Conservation (phyloP, 2,888 invertebrate genomes). For the Limnephilus lunatus region DNA sequence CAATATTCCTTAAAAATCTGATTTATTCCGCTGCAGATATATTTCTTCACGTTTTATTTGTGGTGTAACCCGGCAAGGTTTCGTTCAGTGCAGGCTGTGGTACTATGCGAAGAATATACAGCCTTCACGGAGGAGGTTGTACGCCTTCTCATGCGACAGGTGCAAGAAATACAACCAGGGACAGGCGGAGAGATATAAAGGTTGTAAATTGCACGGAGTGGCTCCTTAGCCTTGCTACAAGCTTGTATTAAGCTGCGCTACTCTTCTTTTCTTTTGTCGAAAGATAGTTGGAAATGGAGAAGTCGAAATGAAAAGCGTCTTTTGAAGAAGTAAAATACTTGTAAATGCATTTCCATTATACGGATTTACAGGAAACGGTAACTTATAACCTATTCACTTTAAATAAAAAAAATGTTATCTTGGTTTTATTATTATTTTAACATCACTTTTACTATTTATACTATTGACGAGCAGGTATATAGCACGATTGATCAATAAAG, state of each 20-base stretch:
- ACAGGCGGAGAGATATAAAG: conserved; percentile 2
- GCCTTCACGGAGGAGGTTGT: neutral
- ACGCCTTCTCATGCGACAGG: neutral
- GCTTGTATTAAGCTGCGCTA: neutral
- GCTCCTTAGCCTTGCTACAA: neutral
- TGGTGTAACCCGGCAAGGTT: neutral
- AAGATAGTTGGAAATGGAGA: neutral
- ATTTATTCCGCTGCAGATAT: neutral
- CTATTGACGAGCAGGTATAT: no score
- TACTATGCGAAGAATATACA: neutral
- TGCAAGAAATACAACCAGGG: conserved; percentile 17
- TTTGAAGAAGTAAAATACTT: neutral
- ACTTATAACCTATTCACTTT: no score
- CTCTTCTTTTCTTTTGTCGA: neutral
- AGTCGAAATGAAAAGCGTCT: neutral
- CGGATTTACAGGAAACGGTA: neutral
- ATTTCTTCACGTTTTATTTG: neutral
- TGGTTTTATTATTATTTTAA: no score
- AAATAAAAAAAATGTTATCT: no score
- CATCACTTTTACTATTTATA: no score
- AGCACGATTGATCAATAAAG: no score
- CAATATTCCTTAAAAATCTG: neutral
- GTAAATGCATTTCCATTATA: neutral
- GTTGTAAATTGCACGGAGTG: conserved; percentile 19
- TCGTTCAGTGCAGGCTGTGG: neutral